Evolutionary conservation across 2,888 invertebrate genomes (phyloP).

Genomic region (Dryadula phaetusa): DNA sequence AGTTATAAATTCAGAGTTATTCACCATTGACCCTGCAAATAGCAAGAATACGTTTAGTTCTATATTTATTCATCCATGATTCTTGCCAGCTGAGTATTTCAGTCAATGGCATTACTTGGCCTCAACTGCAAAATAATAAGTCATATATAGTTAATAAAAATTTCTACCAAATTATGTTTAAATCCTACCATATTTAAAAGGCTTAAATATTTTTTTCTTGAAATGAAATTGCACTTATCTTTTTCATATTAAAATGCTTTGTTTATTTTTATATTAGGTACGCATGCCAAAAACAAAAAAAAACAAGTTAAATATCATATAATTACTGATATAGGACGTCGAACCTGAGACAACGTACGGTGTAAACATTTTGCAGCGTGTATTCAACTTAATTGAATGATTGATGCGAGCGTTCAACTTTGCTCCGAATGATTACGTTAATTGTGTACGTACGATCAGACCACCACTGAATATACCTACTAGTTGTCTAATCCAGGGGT

Average conservation of each 20-base stretch:
- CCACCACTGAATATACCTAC: neutral
- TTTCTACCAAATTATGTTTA: too few species aligned
- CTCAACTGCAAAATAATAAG: neutral
- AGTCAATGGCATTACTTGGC: slow-evolving; percentile 15
- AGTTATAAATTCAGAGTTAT: neutral
- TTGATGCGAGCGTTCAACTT: slow-evolving; percentile 14
- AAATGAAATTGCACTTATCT: too few species aligned
- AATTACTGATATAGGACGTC: slow-evolving; percentile 9
- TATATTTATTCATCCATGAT: slow-evolving; percentile 9
- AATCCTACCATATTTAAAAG: too few species aligned
- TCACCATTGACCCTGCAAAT: slow-evolving; percentile 1
- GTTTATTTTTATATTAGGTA: too few species aligned
- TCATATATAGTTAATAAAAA: neutral
- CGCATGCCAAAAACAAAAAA: neutral
- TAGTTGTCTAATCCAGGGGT: too few species aligned
- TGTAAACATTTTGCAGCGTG: slow-evolving; percentile 24
- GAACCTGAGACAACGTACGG: slow-evolving; percentile 1
- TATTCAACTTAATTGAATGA: slow-evolving; percentile 14
- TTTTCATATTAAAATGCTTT: too few species aligned
- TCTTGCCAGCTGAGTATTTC: slow-evolving; percentile 9
- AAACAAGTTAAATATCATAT: neutral
- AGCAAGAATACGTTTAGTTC: slow-evolving; percentile 4
- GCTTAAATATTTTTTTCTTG: too few species aligned
- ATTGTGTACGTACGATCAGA: neutral
- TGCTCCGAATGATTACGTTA: slow-evolving; percentile 2